Evolutionary conservation across 2,113 vertebrate genomes (phyloP).

Genomic region (Heloderma charlesbogerti): DNA sequence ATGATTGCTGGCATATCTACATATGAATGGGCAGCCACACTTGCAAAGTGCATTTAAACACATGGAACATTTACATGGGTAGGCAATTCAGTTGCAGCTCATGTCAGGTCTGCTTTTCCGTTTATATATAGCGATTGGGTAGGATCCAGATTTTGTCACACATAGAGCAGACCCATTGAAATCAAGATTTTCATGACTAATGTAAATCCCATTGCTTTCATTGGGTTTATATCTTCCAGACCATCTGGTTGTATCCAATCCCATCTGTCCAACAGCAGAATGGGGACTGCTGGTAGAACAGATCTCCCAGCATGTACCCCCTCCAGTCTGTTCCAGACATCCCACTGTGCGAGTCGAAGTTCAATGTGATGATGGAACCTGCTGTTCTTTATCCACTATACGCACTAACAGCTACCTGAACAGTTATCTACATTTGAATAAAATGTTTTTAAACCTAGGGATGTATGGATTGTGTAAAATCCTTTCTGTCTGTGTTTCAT

Average conservation of each 20-base stretch:
- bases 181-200: background rate
- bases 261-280: no score
- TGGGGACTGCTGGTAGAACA: no score
- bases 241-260: background rate
- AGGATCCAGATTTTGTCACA: background rate
- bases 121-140: background rate
- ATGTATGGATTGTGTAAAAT: no score
- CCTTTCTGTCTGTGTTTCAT: no score
- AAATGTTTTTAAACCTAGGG: no score
- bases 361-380: background rate
- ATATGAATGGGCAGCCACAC: background rate
- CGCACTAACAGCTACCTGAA: background rate
- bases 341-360: no score
- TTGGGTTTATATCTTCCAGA: background rate
- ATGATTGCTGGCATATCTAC: background rate
- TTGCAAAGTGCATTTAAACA: background rate
- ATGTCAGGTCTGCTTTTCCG: background rate
- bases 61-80: background rate
- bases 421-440: no score
- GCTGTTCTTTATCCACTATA: fast-evolving
- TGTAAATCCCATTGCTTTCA: background rate
- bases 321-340: no score
- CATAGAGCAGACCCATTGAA: background rate
- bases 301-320: no score
- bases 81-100: background rate